A percentile compares a stretch with the other conserved stretches of the same genome.
Evolutionary conservation across 2,113 vertebrate genomes (phyloP).

Genomic region (Plecturocebus donacophilus): DNA sequence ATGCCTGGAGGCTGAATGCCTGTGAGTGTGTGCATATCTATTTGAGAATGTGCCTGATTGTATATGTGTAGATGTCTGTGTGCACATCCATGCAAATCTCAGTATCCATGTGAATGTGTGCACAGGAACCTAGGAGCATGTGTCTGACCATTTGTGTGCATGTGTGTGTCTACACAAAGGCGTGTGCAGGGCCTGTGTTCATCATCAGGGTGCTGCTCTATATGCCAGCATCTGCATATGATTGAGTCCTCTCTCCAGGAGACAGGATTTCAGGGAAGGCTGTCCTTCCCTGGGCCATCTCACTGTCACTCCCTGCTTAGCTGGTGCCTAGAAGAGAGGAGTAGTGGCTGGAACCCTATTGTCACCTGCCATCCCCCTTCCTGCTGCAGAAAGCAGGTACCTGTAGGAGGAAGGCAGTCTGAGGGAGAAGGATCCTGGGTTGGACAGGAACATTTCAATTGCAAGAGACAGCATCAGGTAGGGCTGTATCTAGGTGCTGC

Average conservation of each 20-base stretch:
- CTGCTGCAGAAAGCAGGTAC: not conserved
- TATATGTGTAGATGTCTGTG: not conserved
- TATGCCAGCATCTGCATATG: not conserved
- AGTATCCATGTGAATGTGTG: not conserved
- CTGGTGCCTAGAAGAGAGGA: not conserved
- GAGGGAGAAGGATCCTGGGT: not conserved
- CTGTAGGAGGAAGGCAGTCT: not conserved
- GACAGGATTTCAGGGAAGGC: rapidly evolving
- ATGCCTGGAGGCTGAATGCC: not conserved
- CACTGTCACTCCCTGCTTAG: not conserved
- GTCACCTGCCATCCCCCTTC: not conserved
- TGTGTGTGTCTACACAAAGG: not conserved
- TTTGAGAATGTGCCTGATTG: not conserved
- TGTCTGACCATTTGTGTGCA: not conserved
- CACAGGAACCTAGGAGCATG: rapidly evolving
- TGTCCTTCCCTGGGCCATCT: not conserved
- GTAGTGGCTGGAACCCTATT: not conserved
- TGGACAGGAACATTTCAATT: not conserved
- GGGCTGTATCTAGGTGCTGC: not conserved
- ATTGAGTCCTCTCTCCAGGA: not conserved
- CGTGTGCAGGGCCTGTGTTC: not conserved
- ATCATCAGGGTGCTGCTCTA: not conserved
- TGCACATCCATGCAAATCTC: rapidly evolving
- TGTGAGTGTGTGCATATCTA: not conserved
- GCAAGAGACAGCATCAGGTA: not conserved